Percentiles rank a stretch among this genome's conserved stretches.
Conservation (phyloP, 2,113 vertebrate species). For the Clinocottus analis region DNA sequence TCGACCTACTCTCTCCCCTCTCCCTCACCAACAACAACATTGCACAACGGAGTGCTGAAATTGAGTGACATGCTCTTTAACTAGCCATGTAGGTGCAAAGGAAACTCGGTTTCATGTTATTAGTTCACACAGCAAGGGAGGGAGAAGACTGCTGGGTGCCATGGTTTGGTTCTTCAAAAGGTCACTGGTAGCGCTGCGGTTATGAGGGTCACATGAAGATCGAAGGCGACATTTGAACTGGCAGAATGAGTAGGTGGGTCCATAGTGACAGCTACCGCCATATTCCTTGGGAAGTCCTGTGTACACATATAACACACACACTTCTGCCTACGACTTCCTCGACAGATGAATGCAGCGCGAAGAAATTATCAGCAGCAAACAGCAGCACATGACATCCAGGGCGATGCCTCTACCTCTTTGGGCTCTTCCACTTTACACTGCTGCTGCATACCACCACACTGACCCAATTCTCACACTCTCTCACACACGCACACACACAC, state of each 20-base stretch:
- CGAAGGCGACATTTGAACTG: conserved; percentile 54
- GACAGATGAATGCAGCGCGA: neutral
- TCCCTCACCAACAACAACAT: neutral
- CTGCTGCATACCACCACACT: conserved; percentile 70
- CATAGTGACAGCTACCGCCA: neutral
- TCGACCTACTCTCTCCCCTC: neutral
- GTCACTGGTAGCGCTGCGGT: conserved; percentile 19
- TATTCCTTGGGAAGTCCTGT: neutral
- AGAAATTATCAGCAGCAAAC: conserved; percentile 42
- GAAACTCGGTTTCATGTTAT: conserved; percentile 36
- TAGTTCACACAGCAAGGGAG: conserved; percentile 34
- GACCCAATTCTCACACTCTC: conserved; percentile 74
- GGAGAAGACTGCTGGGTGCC: conserved; percentile 28
- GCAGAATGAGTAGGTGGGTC: conserved; percentile 2
- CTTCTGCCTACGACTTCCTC: neutral
- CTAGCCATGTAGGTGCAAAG: conserved; percentile 36
- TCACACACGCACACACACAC: conserved; percentile 45
- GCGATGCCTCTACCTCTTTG: conserved; percentile 30
- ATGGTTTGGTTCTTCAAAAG: conserved; percentile 20
- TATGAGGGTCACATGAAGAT: conserved; percentile 42
- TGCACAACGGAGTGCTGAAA: conserved; percentile 13
- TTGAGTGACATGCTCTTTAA: conserved; percentile 13
- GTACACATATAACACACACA: neutral
- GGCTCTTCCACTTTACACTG: conserved; percentile 20
- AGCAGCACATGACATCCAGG: conserved; percentile 54